Evolutionary conservation across 2,113 vertebrate species (phyloP).

Genomic region (Mystacornis crossleyi): DNA sequence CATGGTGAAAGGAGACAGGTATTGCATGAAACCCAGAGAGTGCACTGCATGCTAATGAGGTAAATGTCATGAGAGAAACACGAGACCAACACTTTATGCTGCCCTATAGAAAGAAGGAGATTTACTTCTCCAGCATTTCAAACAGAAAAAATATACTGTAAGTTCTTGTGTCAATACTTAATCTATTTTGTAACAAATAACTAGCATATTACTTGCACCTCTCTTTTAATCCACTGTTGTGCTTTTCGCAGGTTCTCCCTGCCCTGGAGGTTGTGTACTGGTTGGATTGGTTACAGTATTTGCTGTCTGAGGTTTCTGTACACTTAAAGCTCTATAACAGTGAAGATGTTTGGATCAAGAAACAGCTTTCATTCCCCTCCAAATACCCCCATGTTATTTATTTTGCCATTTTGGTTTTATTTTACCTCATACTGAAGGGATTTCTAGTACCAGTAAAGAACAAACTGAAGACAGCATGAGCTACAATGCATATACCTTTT

Average conservation of each 20-base stretch:
- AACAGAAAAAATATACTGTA: constrained; percentile 67
- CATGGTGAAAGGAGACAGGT: constrained; percentile 68
- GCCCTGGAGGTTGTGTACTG: not conserved
- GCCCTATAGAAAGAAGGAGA: constrained; percentile 64
- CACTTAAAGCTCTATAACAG: not conserved
- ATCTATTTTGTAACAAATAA: constrained; percentile 74
- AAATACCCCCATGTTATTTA: constrained; percentile 49
- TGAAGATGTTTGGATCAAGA: constrained; percentile 28
- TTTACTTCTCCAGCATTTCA: constrained; percentile 67
- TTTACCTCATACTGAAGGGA: not conserved
- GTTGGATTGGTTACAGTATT: not conserved
- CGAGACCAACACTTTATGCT: constrained; percentile 33
- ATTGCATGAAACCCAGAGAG: constrained; percentile 61
- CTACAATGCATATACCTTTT: not conserved
- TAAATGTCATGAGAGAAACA: constrained; percentile 62
- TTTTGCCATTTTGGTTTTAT: constrained; percentile 63
- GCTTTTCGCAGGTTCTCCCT: not conserved
- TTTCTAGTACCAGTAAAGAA: constrained; percentile 30
- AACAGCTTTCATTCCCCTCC: constrained; percentile 13
- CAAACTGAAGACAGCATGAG: not conserved
- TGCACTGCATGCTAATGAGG: constrained; percentile 73
- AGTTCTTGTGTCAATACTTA: constrained; percentile 66
- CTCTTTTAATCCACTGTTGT: not conserved
- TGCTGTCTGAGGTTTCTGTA: constrained; percentile 31
- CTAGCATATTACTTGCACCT: constrained; percentile 13